phyloP scores from a whole-genome alignment of 1,140 invertebrate genomes.

The Sarcophaga bullata region DNA sequence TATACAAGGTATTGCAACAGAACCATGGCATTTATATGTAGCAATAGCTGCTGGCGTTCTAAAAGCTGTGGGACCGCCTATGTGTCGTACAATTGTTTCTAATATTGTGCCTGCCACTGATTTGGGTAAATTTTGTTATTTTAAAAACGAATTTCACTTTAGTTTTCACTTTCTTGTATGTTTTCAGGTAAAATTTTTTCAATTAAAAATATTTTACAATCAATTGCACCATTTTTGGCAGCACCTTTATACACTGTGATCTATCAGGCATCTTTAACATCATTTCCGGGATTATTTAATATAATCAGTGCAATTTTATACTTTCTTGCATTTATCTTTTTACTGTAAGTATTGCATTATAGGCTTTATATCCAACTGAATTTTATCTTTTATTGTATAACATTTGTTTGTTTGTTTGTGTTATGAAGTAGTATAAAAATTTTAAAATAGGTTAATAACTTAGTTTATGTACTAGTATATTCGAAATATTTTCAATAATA shows the following conservation, averaged over 20 bases:
- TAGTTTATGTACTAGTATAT: too few relatives aligned
- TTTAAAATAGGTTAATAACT: too few relatives aligned
- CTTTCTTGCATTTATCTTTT: conserved; percentile 62
- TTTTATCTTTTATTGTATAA: conserved; percentile 41
- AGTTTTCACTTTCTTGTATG: conserved; percentile 19
- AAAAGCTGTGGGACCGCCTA: conserved; percentile 69
- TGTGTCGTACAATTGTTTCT: conserved; percentile 73
- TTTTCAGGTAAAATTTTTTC: conserved; percentile 71
- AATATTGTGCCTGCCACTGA: conserved; percentile 74
- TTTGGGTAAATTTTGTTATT: conserved; percentile 61
- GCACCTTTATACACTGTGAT: too few relatives aligned
- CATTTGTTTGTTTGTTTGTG: conserved; percentile 30
- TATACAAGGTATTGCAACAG: conserved; percentile 68
- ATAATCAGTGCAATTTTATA: conserved; percentile 68
- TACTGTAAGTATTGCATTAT: conserved; percentile 66
- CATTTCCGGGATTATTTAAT: conserved; percentile 70
- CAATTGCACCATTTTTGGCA: too few relatives aligned
- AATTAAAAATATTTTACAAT: too few relatives aligned
- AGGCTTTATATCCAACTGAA: too few relatives aligned
- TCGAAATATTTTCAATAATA: too few relatives aligned
- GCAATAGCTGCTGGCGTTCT: conserved; percentile 67
- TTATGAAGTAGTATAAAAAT: too few relatives aligned
- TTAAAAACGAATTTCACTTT: conserved; percentile 13
- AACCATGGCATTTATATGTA: conserved; percentile 75
- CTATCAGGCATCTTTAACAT: too few relatives aligned